phyloP scores from a whole-genome alignment of 2,797 vertebrate species.

The Neolamprologus multifasciatus region DNA sequence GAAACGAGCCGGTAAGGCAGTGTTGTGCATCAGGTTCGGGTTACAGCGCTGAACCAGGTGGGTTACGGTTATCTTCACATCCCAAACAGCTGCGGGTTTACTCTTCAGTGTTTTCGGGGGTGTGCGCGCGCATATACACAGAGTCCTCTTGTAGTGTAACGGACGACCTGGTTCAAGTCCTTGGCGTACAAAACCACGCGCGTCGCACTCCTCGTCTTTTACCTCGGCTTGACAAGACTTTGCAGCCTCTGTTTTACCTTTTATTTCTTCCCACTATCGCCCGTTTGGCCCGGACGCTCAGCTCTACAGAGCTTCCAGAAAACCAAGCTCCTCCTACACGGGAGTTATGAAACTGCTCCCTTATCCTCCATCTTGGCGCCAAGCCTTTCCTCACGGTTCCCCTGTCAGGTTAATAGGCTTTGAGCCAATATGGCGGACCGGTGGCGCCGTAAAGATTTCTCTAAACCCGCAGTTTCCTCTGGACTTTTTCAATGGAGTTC shows the following conservation, averaged over 20 bases:
- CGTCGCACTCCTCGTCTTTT: not conserved
- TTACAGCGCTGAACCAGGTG: conserved; percentile 40
- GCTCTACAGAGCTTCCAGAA: conserved; percentile 62
- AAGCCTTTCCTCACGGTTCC: not conserved
- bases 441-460: conserved; percentile 6
- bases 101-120: not conserved
- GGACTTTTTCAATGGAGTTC: conserved; percentile 11
- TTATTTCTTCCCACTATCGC: conserved; percentile 27
- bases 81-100: not conserved
- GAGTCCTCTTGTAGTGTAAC: not conserved
- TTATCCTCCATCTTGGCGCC: conserved; percentile 71
- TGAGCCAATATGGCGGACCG: conserved; percentile 73
- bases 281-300: conserved; percentile 26
- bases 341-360: conserved; percentile 66
- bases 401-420: not conserved
- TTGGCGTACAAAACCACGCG: not conserved
- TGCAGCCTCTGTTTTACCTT: conserved; percentile 28
- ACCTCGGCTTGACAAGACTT: conserved; percentile 10
- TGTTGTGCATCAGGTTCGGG: not conserved
- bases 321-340: conserved; percentile 65
- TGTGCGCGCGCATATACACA: not conserved
- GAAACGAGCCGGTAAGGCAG: not conserved
- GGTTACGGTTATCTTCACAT: conserved; percentile 15
- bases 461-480: conserved; percentile 46
- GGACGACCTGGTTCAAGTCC: not conserved